Conservation (phyloP, 2,888 invertebrate genomes). For the Electrophaes corylata region DNA sequence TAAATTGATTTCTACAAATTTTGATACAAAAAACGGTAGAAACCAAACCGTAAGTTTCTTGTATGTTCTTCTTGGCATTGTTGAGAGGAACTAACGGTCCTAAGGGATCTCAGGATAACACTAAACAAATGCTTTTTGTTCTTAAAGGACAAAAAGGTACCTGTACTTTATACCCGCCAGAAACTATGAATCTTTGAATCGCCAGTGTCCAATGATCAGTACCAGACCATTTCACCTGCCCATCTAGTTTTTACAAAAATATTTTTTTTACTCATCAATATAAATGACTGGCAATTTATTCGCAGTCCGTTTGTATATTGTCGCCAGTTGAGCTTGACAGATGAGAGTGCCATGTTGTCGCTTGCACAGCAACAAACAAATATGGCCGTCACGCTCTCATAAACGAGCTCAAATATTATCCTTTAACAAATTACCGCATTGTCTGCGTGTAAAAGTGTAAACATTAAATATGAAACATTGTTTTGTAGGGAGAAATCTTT, state of each 20-base stretch:
- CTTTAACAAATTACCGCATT: slow-evolving; percentile 73
- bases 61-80: too few relatives aligned
- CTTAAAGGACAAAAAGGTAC: too few relatives aligned
- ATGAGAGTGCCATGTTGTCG: slow-evolving; percentile 57
- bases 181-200: not conserved
- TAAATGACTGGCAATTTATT: slow-evolving; percentile 74
- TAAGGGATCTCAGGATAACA: too few relatives aligned
- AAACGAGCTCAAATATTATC: slow-evolving; percentile 78
- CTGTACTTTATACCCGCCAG: too few relatives aligned
- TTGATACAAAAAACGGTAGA: too few relatives aligned
- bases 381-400: slow-evolving; percentile 75
- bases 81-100: too few relatives aligned
- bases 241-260: slow-evolving; percentile 29
- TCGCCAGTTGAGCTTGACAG: slow-evolving; percentile 79
- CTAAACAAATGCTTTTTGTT: too few relatives aligned
- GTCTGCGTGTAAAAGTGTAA: slow-evolving; percentile 58
- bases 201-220: not conserved
- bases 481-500: slow-evolving; percentile 49
- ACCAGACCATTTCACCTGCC: slow-evolving; percentile 2
- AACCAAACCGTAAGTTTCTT: too few relatives aligned
- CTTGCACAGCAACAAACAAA: slow-evolving; percentile 72
- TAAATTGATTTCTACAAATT: too few relatives aligned
- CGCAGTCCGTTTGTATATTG: slow-evolving; percentile 69
- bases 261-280: slow-evolving; percentile 66
- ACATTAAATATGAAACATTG: slow-evolving; percentile 59